A percentile compares a stretch with the other conserved stretches of the same genome.
Evolutionary conservation across 2,113 vertebrate genomes (phyloP).

Genomic region (Amphilophus citrinellus): DNA sequence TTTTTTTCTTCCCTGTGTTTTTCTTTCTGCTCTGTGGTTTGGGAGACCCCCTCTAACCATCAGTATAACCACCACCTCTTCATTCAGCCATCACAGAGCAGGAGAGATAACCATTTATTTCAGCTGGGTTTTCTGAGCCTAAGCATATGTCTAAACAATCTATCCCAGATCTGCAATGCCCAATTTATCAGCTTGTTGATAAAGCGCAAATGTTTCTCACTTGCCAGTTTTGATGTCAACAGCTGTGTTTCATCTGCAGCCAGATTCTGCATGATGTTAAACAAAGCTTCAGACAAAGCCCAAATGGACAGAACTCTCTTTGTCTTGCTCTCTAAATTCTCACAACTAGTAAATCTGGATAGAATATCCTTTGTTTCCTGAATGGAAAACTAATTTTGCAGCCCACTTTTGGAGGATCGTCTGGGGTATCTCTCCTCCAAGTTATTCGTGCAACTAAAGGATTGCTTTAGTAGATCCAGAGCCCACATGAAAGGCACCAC

Average conservation of each 20-base stretch:
- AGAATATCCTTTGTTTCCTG: background rate
- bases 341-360: background rate
- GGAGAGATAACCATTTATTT: constrained; percentile 69
- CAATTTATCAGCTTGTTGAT: constrained; percentile 75
- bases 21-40: constrained; percentile 74
- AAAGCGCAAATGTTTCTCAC: constrained; percentile 67
- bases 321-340: constrained; percentile 12
- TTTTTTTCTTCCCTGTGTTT: constrained; percentile 63
- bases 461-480: constrained; percentile 27
- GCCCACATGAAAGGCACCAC: constrained; percentile 52
- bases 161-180: constrained; percentile 65
- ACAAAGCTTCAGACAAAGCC: constrained; percentile 32
- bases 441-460: constrained; percentile 27
- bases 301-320: constrained; percentile 27
- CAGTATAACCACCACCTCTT: constrained; percentile 57
- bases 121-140: constrained; percentile 45
- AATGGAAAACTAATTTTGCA: constrained; percentile 14
- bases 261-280: constrained; percentile 39
- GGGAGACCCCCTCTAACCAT: constrained; percentile 67
- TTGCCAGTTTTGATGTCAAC: constrained; percentile 61
- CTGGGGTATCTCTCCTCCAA: background rate
- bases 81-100: constrained; percentile 63
- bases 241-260: constrained; percentile 68
- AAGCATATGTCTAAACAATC: constrained; percentile 58
- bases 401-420: background rate